phyloP scores from a whole-genome alignment of 2,888 invertebrate genomes.

The Sesia bembeciformis region DNA sequence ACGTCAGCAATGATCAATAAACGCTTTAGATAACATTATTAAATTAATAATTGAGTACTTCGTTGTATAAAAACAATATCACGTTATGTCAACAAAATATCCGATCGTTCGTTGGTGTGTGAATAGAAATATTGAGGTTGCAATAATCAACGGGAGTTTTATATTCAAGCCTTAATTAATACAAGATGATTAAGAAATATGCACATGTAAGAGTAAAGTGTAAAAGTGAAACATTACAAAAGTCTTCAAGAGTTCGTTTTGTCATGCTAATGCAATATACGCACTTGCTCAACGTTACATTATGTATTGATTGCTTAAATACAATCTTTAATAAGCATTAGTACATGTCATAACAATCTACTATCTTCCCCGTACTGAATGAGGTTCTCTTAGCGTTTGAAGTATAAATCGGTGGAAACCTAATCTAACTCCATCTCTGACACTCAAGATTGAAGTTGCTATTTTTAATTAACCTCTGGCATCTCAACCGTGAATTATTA shows the following conservation, averaged over 20 bases:
- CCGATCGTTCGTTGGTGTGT: too few species aligned
- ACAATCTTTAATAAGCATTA: not conserved
- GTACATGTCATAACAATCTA: not conserved
- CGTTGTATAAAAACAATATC: too few species aligned
- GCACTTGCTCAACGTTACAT: conserved; percentile 14
- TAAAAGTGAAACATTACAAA: conserved; percentile 15
- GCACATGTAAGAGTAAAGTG: conserved; percentile 18
- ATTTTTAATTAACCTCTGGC: conserved; percentile 74
- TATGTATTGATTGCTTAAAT: not conserved
- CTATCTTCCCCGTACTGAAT: conserved; percentile 1
- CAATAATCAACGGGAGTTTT: not conserved
- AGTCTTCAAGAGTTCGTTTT: conserved; percentile 12
- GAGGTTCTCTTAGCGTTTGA: conserved; percentile 13
- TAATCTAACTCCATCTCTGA: conserved; percentile 58
- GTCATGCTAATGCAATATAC: conserved; percentile 8
- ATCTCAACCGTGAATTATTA: conserved; percentile 65
- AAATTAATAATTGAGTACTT: too few species aligned
- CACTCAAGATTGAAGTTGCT: conserved; percentile 64
- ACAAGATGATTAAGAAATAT: conserved; percentile 34
- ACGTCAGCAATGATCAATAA: too few species aligned
- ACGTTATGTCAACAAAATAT: too few species aligned
- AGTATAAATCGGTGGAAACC: conserved; percentile 43
- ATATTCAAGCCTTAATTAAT: conserved; percentile 23
- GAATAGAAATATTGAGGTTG: too few species aligned
- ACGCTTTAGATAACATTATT: too few species aligned